Evolutionary conservation across 2,888 invertebrate species (phyloP).

Genomic region (Cephonodes hylas): DNA sequence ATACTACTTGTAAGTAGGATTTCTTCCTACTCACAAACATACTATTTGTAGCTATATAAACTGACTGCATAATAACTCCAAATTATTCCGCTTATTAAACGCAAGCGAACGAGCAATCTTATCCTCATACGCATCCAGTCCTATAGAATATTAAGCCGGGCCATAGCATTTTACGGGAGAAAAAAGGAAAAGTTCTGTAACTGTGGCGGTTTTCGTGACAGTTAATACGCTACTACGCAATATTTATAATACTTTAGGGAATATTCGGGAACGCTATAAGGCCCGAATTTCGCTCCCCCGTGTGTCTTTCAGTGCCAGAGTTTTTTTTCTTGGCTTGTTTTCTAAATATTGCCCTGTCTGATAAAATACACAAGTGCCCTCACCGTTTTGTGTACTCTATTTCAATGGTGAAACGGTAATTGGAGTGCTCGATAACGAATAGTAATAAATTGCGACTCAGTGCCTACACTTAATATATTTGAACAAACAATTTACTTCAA

Average conservation of each 20-base stretch:
- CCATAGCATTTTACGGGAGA: constrained; percentile 19
- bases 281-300: constrained; percentile 58
- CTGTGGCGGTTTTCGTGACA: constrained; percentile 45
- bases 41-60: no score
- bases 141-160: constrained; percentile 19
- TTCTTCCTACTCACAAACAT: neutral
- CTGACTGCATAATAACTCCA: neutral
- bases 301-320: constrained; percentile 48
- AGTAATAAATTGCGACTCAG: neutral
- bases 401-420: constrained; percentile 4
- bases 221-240: constrained; percentile 45
- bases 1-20: no score
- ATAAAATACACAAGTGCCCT: constrained; percentile 11
- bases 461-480: neutral
- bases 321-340: constrained; percentile 46
- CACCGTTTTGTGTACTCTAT: constrained; percentile 4
- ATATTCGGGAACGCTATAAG: constrained; percentile 49
- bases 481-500: neutral
- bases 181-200: constrained; percentile 26
- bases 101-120: neutral
- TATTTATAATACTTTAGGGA: constrained; percentile 67
- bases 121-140: neutral
- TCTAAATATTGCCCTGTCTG: constrained; percentile 37
- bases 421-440: constrained; percentile 10
- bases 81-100: neutral